Conservation (phyloP, 2,113 vertebrate species). For the Geothlypis trichas region DNA sequence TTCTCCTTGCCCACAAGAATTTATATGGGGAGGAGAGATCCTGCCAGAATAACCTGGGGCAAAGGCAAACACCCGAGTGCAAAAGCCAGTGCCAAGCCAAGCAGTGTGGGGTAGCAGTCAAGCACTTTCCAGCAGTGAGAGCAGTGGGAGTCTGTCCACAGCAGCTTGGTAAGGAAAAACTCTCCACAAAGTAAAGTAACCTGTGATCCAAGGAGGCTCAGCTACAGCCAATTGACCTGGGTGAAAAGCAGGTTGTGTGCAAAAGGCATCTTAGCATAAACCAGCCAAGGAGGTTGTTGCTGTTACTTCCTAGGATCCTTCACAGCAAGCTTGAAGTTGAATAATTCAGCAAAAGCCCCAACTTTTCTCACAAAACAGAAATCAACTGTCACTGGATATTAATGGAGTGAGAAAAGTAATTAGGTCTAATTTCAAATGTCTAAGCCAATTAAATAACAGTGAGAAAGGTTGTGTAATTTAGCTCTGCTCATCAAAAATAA, state of each 20-base stretch:
- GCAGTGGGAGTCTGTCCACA: neutral
- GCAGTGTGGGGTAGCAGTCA: neutral
- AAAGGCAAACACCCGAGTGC: neutral
- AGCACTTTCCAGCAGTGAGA: neutral
- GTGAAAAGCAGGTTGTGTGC: neutral
- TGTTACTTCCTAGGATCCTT: neutral
- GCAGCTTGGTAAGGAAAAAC: neutral
- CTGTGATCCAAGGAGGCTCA: neutral
- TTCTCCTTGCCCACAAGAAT: slow-evolving; percentile 13
- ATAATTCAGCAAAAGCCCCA: neutral
- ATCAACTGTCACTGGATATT: neutral
- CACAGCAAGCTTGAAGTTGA: neutral
- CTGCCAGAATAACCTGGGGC: slow-evolving; percentile 26
- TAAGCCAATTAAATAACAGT: neutral
- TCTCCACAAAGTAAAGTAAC: neutral
- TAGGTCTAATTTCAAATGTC: slow-evolving; percentile 53
- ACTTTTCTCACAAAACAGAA: neutral
- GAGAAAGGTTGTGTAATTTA: slow-evolving; percentile 7
- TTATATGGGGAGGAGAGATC: neutral
- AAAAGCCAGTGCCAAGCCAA: neutral
- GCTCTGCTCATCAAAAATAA: neutral
- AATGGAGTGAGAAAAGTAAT: slow-evolving; percentile 34
- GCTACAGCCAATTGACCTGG: neutral
- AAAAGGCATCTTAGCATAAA: neutral
- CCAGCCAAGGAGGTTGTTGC: neutral